Base-by-base conservation (phyloP, 2,113 vertebrate genomes). In the Sterna hirundo region DNA sequence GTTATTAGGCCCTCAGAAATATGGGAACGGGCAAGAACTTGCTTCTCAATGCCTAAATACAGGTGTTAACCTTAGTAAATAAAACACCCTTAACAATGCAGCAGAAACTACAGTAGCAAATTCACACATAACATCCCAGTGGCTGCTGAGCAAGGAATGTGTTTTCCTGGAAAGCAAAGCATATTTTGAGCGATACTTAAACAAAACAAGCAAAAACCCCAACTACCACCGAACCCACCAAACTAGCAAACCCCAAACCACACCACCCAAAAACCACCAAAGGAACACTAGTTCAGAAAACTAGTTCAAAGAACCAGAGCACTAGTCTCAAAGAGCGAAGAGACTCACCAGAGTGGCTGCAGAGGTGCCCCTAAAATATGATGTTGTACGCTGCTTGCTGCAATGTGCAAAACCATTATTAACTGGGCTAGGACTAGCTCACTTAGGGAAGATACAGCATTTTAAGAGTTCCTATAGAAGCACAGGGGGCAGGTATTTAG, bases 161-260 rank as follows among this genome's bases (percentile, higher is more conserved):
- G 61, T 34, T 64, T 92, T 93, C 93, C 95, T 93, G 74, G 81
- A 96, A 96, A 89, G 81, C 52, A 85, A 83, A 87, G 68, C 2
- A 0, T 32, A 52, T 66, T 95, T 42, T 60, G 58, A 95, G 78
- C 19, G 61, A 76, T 36, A 83, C 32, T 94, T 76, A 26, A 76
- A 57, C 27, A 70, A 62, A 89, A 86, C 51, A 87, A 94, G 86
- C 68, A 91, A 94, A 83, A 94, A 81, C 70, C 38, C 60, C 49
- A 83, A 94, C 49, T 25, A 88, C 62, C 27, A 91, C 60, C 49
- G 49, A 66, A 70, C 26, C 36, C 30, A 91, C 60, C 64, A 79
- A 72, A 70, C 32, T 34, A 85, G 30, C 32, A 92, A 91, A 93
- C 36, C 22, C 46, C 65, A 96, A 95, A 88, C 76, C 54, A 61